A percentile compares a stretch with the other conserved stretches of the same genome.
Conservation (phyloP, 2,113 vertebrate species). For the Sporophila hypoxantha region DNA sequence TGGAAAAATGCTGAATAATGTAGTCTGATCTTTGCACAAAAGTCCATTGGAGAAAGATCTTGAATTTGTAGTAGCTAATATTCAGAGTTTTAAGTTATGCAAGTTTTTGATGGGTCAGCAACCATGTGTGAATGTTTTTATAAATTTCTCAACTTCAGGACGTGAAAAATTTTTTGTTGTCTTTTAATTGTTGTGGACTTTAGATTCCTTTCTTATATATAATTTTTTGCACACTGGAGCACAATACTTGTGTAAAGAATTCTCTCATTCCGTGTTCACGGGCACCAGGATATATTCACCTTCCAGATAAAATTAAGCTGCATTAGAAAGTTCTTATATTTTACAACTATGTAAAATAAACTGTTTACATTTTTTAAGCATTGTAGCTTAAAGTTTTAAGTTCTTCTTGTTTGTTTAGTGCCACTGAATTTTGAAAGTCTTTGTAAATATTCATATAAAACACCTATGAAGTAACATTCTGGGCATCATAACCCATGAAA, state of each 20-base stretch:
- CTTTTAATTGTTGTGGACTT: constrained; percentile 67
- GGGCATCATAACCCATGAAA: constrained; percentile 51
- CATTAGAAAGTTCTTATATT: constrained; percentile 72
- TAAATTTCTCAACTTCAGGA: constrained; percentile 68
- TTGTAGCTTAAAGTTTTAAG: constrained; percentile 72
- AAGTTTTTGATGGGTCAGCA: constrained; percentile 67
- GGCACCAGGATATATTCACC: constrained; percentile 70
- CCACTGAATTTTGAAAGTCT: constrained; percentile 67
- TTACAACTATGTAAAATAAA: constrained; percentile 76
- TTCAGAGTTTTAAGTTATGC: constrained; percentile 60
- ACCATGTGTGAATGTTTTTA: constrained; percentile 71
- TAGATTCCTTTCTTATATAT: constrained; percentile 65
- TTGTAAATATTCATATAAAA: constrained; percentile 73
- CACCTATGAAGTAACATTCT: constrained; percentile 80
- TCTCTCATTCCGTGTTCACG: constrained; percentile 71
- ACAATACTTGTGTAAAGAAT: constrained; percentile 74
- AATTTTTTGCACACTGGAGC: constrained; percentile 74
- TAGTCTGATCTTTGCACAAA: constrained; percentile 59
- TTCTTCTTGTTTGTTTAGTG: constrained; percentile 65
- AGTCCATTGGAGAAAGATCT: constrained; percentile 39
- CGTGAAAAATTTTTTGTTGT: constrained; percentile 60
- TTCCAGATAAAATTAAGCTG: constrained; percentile 61
- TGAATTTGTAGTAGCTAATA: constrained; percentile 56
- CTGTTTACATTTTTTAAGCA: constrained; percentile 81
- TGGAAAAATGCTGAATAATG: background rate